Evolutionary conservation across 2,797 vertebrate genomes (phyloP).

Genomic region (Sparus aurata): DNA sequence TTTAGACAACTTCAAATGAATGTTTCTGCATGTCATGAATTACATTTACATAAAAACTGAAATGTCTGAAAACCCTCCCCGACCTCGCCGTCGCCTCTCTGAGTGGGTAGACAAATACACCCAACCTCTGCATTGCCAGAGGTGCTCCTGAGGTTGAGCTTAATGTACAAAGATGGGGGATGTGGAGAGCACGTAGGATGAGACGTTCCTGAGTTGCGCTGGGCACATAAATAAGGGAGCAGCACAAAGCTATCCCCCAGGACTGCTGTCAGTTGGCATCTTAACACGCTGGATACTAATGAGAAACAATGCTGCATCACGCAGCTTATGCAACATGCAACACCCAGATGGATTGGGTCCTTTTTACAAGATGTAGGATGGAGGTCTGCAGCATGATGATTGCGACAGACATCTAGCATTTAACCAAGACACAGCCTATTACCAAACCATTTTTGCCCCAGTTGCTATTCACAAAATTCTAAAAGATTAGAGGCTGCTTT

Average conservation of each 20-base stretch:
- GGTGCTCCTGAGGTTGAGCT: conserved; percentile 81
- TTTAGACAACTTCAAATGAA: conserved; percentile 64
- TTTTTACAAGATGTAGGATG: conserved; percentile 56
- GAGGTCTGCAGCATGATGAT: conserved; percentile 36
- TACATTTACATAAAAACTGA: conserved; percentile 75
- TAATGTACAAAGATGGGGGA: conserved; percentile 82
- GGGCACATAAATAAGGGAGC: conserved; percentile 82
- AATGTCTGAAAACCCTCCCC: conserved; percentile 71
- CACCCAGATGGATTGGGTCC: conserved; percentile 69
- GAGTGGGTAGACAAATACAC: conserved; percentile 78
- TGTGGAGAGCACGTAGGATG: conserved; percentile 80
- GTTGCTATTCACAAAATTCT: background rate
- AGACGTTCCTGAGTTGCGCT: conserved; percentile 75
- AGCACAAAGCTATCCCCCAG: conserved; percentile 81
- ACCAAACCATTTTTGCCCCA: no score
- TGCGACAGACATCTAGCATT: conserved; percentile 10
- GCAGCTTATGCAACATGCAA: conserved; percentile 82
- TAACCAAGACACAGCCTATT: background rate
- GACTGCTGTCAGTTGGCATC: conserved; percentile 85
- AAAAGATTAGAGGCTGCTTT: background rate
- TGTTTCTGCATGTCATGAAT: conserved; percentile 72
- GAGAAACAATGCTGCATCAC: conserved; percentile 82
- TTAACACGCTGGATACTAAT: conserved; percentile 80
- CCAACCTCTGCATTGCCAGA: conserved; percentile 79
- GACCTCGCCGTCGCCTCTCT: conserved; percentile 57